A percentile compares a stretch with the other conserved stretches of the same genome.
Evolutionary conservation across 2,113 vertebrate genomes (phyloP).

Genomic region (Daboia siamensis): DNA sequence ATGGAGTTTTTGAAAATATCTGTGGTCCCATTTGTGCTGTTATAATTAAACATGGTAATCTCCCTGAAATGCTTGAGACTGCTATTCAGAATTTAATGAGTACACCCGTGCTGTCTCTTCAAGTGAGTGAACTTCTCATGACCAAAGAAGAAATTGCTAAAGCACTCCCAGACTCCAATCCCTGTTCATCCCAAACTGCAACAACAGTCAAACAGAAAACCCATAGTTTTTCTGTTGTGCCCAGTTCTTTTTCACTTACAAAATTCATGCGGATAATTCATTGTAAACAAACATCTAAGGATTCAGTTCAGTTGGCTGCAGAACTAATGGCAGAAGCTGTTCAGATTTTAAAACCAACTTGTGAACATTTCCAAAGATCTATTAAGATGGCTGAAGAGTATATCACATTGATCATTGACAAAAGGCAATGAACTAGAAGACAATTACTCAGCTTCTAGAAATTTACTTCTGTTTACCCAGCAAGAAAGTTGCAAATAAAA

Average conservation of each 20-base stretch:
- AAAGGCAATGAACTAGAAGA: background rate
- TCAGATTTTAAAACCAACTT: conserved; percentile 32
- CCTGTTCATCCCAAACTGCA: background rate
- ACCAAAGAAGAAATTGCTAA: conserved; percentile 31
- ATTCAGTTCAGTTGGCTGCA: conserved; percentile 28
- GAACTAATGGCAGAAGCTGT: conserved; percentile 49
- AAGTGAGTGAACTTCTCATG: conserved; percentile 51
- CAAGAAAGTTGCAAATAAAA: conserved; percentile 12
- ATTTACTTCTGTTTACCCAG: conserved; percentile 11
- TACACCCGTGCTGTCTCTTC: conserved; percentile 53
- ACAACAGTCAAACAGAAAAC: background rate
- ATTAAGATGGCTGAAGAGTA: conserved; percentile 37
- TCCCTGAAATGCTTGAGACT: conserved; percentile 40
- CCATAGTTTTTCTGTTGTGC: background rate
- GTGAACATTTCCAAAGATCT: conserved; percentile 48
- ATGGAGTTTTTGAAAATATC: conserved; percentile 6
- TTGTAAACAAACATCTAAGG: conserved; percentile 20
- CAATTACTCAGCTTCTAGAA: conserved; percentile 25
- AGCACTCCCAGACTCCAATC: background rate
- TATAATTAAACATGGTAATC: conserved; percentile 39
- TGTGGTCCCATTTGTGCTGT: background rate
- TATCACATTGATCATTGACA: background rate
- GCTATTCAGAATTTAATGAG: conserved; percentile 39
- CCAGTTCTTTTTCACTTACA: conserved; percentile 8
- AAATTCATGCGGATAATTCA: conserved; percentile 33